These are phyloP conservation scores for Pantherophis vulpinus DNA, from an alignment of 2,797 vertebrate genomes.

Conservation along the genomic window DNA sequence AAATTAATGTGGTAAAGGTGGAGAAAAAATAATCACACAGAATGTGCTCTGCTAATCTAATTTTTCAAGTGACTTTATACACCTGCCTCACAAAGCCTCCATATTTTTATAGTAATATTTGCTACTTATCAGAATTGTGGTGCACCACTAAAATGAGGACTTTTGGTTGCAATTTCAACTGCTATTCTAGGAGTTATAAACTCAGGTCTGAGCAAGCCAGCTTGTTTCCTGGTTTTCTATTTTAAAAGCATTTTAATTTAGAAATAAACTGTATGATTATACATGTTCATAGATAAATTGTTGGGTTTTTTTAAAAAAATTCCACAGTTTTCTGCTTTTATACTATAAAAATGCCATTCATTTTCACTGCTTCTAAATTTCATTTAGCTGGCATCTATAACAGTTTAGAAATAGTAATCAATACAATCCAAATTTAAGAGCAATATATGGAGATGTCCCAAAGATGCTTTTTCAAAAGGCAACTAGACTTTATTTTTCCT, in stretches of 20 bases:
- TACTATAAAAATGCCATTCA: background rate
- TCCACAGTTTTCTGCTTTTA: background rate
- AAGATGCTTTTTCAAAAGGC: background rate
- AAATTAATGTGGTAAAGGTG: background rate
- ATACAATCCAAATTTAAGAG: background rate
- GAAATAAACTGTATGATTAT: background rate
- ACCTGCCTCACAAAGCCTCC: background rate
- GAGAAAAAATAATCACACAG: background rate
- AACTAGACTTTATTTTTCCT: background rate
- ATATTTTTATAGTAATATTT: background rate
- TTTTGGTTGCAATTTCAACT: background rate
- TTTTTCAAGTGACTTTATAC: background rate
- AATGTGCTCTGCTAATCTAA: background rate
- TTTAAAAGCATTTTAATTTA: background rate
- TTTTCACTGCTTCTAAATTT: background rate
- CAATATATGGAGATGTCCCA: too few species aligned
- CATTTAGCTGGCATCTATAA: background rate
- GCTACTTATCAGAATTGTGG: background rate
- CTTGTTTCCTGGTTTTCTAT: background rate
- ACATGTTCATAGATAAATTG: background rate
- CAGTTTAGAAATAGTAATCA: background rate
- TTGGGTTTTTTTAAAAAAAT: background rate
- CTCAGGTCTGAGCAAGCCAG: background rate
- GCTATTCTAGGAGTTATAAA: background rate
- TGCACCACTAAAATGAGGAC: background rate